phyloP scores from a whole-genome alignment of 2,888 invertebrate genomes.

The Sisyra terminalis region DNA sequence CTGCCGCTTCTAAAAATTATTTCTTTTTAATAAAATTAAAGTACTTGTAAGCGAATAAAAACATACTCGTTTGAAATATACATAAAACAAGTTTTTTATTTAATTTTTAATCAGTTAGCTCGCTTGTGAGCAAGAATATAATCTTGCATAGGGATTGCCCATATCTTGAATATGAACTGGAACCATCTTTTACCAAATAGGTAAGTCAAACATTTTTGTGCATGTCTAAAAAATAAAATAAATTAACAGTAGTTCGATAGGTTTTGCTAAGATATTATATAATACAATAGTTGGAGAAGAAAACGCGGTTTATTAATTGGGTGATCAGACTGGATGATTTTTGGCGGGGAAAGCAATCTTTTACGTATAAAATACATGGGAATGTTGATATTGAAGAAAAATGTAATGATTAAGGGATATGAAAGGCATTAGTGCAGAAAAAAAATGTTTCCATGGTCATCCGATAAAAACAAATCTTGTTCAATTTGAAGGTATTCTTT shows the following conservation, averaged over 20 bases:
- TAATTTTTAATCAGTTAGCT: slow-evolving; percentile 26
- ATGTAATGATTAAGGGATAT: too few relatives aligned
- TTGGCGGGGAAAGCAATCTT: too few relatives aligned
- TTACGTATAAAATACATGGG: too few relatives aligned
- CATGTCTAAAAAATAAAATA: too few relatives aligned
- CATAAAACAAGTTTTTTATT: slow-evolving; percentile 13
- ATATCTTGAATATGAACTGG: slow-evolving; percentile 12
- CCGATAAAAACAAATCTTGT: neutral
- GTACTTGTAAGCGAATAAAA: neutral
- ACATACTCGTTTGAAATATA: slow-evolving; percentile 8
- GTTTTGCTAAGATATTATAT: too few relatives aligned
- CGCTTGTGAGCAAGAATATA: slow-evolving; percentile 18
- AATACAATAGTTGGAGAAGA: too few relatives aligned
- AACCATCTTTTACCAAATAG: slow-evolving; percentile 1
- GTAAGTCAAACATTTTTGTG: too few relatives aligned
- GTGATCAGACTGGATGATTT: too few relatives aligned
- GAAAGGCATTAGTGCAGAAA: neutral
- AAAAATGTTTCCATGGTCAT: neutral
- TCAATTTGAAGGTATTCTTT: neutral
- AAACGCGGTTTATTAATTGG: too few relatives aligned
- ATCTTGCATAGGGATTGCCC: slow-evolving; percentile 22
- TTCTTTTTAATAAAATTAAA: neutral
- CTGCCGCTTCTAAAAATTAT: slow-evolving; percentile 16
- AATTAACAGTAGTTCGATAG: too few relatives aligned
- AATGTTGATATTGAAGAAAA: too few relatives aligned